phyloP scores from a whole-genome alignment of 1,140 invertebrate genomes.

The Octopus sinensis region DNA sequence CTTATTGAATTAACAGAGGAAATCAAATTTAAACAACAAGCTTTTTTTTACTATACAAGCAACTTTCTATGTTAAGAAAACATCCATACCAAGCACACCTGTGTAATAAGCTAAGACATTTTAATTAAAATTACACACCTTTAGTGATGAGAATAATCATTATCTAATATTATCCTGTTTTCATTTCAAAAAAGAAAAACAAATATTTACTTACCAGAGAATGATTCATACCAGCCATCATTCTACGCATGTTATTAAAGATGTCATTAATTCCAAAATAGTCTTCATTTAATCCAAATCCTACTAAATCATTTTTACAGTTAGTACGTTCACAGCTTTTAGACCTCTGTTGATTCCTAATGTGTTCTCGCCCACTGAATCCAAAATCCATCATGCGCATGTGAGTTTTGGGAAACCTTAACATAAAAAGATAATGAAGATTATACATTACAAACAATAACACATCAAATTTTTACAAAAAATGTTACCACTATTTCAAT shows the following conservation, averaged over 20 bases:
- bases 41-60: too few relatives aligned
- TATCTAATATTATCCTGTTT: background rate
- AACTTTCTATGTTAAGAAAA: too few relatives aligned
- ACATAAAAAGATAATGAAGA: background rate
- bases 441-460: too few relatives aligned
- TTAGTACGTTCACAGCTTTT: constrained; percentile 15
- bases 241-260: constrained; percentile 35
- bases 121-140: background rate
- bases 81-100: too few relatives aligned
- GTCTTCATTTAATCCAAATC: constrained; percentile 20
- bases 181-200: background rate
- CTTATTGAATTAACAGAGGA: too few relatives aligned
- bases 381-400: constrained; percentile 14
- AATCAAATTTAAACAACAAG: too few relatives aligned
- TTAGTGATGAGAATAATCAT: background rate
- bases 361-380: background rate
- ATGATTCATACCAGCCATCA: constrained; percentile 37
- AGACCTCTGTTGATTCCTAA: constrained; percentile 12
- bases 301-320: constrained; percentile 13
- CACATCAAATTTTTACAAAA: too few relatives aligned
- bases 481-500: too few relatives aligned
- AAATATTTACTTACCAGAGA: constrained; percentile 30
- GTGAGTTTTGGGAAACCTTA: constrained; percentile 14
- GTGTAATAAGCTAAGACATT: too few relatives aligned
- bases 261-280: constrained; percentile 27